These are phyloP conservation scores for Enteromius fasciolatus DNA, from an alignment of 2,797 vertebrate species.

Conservation along the genomic window DNA sequence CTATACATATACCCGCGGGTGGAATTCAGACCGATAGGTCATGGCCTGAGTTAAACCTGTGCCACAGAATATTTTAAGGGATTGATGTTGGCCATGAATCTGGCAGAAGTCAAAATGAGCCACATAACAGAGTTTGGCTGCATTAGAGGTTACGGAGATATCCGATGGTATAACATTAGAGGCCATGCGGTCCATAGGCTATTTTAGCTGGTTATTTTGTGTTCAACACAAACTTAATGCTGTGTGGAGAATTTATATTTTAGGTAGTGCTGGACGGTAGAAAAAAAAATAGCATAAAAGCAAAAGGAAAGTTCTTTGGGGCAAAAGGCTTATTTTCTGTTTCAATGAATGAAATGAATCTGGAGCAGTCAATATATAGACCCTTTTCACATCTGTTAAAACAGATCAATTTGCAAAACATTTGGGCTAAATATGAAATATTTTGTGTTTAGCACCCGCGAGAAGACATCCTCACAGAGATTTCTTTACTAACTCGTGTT, in stretches of 20 bases:
- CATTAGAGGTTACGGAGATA: neutral
- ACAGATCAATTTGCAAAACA: neutral
- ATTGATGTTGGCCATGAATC: constrained; percentile 31
- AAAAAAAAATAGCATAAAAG: neutral
- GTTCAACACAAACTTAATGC: neutral
- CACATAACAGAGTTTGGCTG: neutral
- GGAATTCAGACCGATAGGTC: constrained; percentile 31
- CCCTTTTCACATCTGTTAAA: neutral
- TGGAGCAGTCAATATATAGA: neutral
- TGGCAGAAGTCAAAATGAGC: constrained; percentile 14
- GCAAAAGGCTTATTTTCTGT: neutral
- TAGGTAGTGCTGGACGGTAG: neutral
- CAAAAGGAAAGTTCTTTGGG: neutral
- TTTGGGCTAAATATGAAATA: neutral
- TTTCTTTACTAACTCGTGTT: constrained; percentile 5
- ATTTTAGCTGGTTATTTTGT: neutral
- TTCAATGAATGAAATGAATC: neutral
- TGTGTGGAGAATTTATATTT: neutral
- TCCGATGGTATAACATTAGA: neutral
- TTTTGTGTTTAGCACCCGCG: neutral
- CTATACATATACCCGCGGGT: constrained; percentile 44
- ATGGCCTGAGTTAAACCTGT: constrained; percentile 35
- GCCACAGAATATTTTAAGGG: neutral
- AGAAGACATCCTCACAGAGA: neutral
- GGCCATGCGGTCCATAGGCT: neutral